Base-by-base conservation (phyloP, 2,888 invertebrate species). In the Ceraclea dissimilis region DNA sequence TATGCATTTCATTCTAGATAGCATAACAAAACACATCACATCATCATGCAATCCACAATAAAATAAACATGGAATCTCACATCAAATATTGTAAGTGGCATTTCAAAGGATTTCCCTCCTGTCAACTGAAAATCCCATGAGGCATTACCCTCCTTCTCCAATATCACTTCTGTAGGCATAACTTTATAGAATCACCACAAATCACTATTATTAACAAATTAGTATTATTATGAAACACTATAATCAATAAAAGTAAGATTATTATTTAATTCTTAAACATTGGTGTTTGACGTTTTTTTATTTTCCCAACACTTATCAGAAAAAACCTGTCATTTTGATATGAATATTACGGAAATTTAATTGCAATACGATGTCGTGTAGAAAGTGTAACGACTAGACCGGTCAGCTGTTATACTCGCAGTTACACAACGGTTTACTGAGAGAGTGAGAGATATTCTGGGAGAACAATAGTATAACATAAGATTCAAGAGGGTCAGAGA, bases 31-130 rank as follows among this genome's bases (percentile, higher is more conserved):
- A n/a, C n/a, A n/a, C n/a, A n/a, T n/a, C n/a, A n/a, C n/a, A n/a
- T n/a, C n/a, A n/a, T n/a, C n/a, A n/a, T n/a, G n/a, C n/a, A n/a
- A n/a, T n/a, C n/a, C n/a, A n/a, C n/a, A n/a, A n/a, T n/a, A n/a
- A n/a, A n/a, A n/a, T n/a, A n/a, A n/a, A n/a, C n/a, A n/a, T n/a
- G n/a, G n/a, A n/a, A n/a, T n/a, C 55, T 66, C 64, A 74, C 74
- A 69, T 74, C 73, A 65, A 74, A 74, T 33, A 74, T 72, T 26
- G 73, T 74, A 52, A 74, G 62, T 43, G 72, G 73, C 73, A 74
- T 74, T 54, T 71, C 71, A 64, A 74, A 74, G 52, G 73, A 72
- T 22, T 70, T 69, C 33, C 74, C 74, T 34, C 74, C 74, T 49
- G 74, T 74, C 61, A 74, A 69, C 53, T 72, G 67, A 60, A 74